Evolutionary conservation across 2,888 invertebrate species (phyloP).

Genomic region (Sminthurides aquaticus): DNA sequence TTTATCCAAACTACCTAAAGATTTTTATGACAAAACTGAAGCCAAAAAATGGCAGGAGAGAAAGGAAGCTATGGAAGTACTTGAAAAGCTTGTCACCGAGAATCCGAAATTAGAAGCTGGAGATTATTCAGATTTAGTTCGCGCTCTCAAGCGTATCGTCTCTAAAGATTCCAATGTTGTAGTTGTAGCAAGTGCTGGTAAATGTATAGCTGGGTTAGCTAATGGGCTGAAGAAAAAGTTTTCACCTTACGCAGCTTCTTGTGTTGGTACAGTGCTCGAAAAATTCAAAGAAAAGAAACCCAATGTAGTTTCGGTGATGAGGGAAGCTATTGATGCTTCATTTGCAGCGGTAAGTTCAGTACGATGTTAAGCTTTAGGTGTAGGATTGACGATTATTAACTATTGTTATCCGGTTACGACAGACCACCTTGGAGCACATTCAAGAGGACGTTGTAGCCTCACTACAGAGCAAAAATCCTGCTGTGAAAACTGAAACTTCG

Average conservation of each 20-base stretch:
- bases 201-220: conserved; percentile 74
- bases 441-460: conserved; percentile 79
- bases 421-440: conserved; percentile 74
- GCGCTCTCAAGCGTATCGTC: conserved; percentile 77
- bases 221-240: conserved; percentile 80
- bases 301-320: conserved; percentile 73
- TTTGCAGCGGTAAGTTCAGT: conserved; percentile 61
- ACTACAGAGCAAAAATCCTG: conserved; percentile 84
- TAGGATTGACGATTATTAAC: not conserved
- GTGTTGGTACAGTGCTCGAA: conserved; percentile 71
- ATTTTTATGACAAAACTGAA: conserved; percentile 89
- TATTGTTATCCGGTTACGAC: conserved; percentile 39
- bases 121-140: conserved; percentile 83
- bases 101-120: conserved; percentile 81
- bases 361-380: not conserved
- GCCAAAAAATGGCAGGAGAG: conserved; percentile 96
- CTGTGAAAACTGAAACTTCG: conserved; percentile 78
- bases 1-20: conserved; percentile 82
- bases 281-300: conserved; percentile 97
- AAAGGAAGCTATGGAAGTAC: conserved; percentile 77
- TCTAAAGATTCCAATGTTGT: conserved; percentile 93
- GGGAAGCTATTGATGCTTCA: conserved; percentile 85
- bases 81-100: conserved; percentile 66
- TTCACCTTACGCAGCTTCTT: conserved; percentile 69
- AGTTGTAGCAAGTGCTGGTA: conserved; percentile 76